Evolutionary conservation across 2,888 invertebrate genomes (phyloP).

Genomic region (Troides aeacus): DNA sequence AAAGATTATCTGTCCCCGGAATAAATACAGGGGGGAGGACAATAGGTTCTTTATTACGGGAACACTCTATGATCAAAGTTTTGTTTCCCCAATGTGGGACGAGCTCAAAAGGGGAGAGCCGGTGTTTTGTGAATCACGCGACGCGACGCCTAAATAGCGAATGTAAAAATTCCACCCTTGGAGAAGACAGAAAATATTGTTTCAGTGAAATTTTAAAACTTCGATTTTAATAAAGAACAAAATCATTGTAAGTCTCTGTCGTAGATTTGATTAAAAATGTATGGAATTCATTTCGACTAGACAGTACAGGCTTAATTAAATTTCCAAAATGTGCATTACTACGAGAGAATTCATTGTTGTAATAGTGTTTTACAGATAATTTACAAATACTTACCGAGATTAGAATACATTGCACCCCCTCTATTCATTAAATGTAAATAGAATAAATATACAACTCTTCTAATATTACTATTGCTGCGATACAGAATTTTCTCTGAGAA

Average conservation of each 20-base stretch:
- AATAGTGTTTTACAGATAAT: constrained; percentile 5
- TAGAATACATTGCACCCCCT: too few relatives aligned
- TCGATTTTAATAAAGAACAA: background rate
- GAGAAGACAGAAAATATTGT: background rate
- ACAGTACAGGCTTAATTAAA: constrained; percentile 9
- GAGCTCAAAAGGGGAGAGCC: constrained; percentile 19
- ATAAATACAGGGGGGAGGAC: constrained; percentile 72
- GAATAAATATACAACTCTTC: too few relatives aligned
- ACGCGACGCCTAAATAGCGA: constrained; percentile 11
- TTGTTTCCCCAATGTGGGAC: constrained; percentile 42
- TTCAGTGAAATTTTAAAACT: background rate
- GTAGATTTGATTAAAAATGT: constrained; percentile 6
- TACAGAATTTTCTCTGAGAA: too few relatives aligned
- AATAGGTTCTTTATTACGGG: constrained; percentile 70
- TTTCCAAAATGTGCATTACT: constrained; percentile 16
- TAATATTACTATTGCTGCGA: too few relatives aligned
- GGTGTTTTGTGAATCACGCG: constrained; percentile 16
- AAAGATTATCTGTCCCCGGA: constrained; percentile 74
- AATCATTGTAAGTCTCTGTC: background rate
- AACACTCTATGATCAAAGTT: constrained; percentile 46
- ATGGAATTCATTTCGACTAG: background rate
- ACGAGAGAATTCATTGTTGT: background rate
- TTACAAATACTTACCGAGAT: too few relatives aligned
- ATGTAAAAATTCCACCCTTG: constrained; percentile 12
- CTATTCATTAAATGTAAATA: too few relatives aligned